Conservation (phyloP, 2,888 invertebrate genomes). For the Diarsia mendica region DNA sequence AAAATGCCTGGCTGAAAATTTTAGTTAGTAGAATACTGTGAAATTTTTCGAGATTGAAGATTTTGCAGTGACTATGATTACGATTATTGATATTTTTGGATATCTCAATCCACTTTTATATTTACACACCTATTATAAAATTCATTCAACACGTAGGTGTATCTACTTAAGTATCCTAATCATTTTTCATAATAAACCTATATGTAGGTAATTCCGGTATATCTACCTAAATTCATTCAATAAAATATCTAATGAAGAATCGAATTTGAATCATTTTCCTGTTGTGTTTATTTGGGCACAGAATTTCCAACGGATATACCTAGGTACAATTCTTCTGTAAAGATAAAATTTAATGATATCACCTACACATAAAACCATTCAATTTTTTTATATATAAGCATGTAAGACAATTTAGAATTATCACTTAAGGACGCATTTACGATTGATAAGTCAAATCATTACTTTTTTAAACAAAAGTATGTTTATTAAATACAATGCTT, state of each 20-base stretch:
- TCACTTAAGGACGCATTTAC: no score
- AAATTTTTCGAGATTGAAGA: neutral
- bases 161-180: neutral
- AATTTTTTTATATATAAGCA: neutral
- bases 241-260: neutral
- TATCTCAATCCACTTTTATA: neutral
- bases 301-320: neutral
- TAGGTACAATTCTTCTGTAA: neutral
- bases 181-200: neutral
- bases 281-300: neutral
- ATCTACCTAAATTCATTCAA: neutral
- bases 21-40: neutral
- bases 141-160: neutral
- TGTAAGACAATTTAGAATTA: neutral
- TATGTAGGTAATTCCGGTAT: neutral
- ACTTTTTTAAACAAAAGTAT: no score
- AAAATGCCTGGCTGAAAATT: neutral
- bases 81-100: neutral
- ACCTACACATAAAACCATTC: neutral
- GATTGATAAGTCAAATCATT: no score
- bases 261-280: neutral
- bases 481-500: no score
- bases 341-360: neutral
- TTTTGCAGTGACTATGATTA: neutral
- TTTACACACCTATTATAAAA: neutral